phyloP scores from a whole-genome alignment of 2,888 invertebrate genomes.

The Drosophila nr. perissopoda region DNA sequence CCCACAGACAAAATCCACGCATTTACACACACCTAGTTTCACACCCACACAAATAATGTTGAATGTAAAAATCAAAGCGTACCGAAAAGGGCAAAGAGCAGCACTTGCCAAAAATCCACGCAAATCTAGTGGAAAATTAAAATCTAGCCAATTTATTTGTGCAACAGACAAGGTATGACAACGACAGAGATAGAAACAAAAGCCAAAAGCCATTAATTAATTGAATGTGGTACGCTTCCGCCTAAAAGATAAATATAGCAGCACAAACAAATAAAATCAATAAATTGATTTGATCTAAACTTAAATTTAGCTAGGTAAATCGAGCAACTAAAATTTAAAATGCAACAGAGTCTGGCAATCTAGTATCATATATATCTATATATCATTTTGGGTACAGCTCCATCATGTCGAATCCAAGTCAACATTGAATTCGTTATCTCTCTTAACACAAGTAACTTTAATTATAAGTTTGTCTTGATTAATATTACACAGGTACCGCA shows the following conservation, averaged over 20 bases:
- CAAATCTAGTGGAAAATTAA: slow-evolving; percentile 56
- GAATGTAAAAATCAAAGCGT: slow-evolving; percentile 24
- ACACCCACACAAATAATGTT: not conserved
- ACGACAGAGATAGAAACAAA: not conserved
- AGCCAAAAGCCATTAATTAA: not conserved
- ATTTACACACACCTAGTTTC: not conserved
- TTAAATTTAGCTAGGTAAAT: not conserved
- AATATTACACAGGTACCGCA: not conserved
- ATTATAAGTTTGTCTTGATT: not conserved
- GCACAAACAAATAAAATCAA: not conserved
- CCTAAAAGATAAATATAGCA: not conserved
- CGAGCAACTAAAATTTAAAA: not conserved
- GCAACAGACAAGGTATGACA: slow-evolving; percentile 1
- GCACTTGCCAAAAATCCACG: slow-evolving; percentile 25
- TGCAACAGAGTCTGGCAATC: not conserved
- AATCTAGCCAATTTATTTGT: slow-evolving; percentile 47
- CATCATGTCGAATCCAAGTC: not conserved
- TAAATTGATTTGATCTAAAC: not conserved
- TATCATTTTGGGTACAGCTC: not conserved
- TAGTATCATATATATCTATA: not conserved
- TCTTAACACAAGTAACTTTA: not conserved
- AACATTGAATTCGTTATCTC: not conserved
- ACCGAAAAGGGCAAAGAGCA: slow-evolving; percentile 8
- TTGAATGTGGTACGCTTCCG: not conserved
- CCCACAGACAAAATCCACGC: not conserved